phyloP scores from a whole-genome alignment of 2,797 vertebrate genomes.

The Perdix hodgsoniae region DNA sequence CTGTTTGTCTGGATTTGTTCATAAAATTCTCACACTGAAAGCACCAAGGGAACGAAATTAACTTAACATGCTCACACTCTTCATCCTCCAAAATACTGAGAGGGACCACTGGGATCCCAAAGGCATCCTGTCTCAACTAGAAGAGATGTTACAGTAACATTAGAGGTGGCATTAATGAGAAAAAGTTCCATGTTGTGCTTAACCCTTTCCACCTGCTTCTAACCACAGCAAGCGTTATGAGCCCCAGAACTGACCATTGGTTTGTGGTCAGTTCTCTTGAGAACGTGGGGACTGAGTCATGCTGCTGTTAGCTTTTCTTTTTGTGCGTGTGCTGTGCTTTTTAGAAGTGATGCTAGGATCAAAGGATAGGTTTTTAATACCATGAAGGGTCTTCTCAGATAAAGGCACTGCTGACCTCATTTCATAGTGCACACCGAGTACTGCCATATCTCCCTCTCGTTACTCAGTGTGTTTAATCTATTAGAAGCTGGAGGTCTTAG shows the following conservation, averaged over 20 bases:
- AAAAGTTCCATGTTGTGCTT: background rate
- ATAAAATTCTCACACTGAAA: conserved; percentile 44
- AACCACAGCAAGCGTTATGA: conserved; percentile 45
- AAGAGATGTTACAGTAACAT: conserved; percentile 8
- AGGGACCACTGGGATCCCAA: background rate
- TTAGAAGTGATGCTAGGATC: background rate
- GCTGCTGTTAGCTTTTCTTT: background rate
- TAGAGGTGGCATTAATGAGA: conserved; percentile 9
- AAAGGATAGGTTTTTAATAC: background rate
- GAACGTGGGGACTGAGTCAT: conserved; percentile 47
- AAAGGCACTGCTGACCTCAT: background rate
- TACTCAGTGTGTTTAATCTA: background rate
- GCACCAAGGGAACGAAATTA: conserved; percentile 58
- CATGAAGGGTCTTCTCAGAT: background rate
- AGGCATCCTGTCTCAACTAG: conserved; percentile 7
- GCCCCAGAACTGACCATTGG: conserved; percentile 5
- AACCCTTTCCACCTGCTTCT: conserved; percentile 40
- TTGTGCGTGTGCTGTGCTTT: background rate
- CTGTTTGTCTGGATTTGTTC: conserved; percentile 68
- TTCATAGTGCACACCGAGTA: background rate
- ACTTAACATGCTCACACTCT: conserved; percentile 49
- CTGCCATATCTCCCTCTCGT: background rate
- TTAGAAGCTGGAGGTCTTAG: background rate
- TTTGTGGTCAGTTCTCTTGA: conserved; percentile 47
- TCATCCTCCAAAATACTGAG: conserved; percentile 55